Percentiles rank a stretch among this genome's conserved stretches.
Evolutionary conservation across 1,140 invertebrate species (phyloP).

Genomic region (Portunus trituberculatus): DNA sequence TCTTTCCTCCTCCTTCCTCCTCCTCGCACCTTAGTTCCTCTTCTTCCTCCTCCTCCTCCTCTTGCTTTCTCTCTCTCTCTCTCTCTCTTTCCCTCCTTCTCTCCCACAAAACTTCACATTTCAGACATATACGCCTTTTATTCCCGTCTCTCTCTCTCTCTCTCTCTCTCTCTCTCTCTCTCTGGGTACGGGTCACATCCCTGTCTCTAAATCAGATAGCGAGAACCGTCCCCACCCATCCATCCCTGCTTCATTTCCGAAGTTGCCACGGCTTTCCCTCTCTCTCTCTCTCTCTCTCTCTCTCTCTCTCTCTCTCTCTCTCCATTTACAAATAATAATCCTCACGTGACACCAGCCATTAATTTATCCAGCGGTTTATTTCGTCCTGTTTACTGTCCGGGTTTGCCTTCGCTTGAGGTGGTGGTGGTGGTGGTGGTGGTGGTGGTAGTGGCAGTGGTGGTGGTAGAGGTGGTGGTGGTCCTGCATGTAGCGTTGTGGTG

Average conservation of each 20-base stretch:
- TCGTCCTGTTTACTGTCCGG: no score
- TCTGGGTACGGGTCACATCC: background rate
- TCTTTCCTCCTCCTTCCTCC: background rate
- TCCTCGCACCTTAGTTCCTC: background rate
- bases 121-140: background rate
- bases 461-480: background rate
- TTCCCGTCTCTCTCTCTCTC: background rate
- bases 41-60: background rate
- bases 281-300: slow-evolving; percentile 47
- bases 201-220: slow-evolving; percentile 21
- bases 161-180: slow-evolving; percentile 44
- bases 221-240: background rate
- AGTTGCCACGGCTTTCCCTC: background rate
- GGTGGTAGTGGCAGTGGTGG: background rate
- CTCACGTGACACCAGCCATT: background rate
- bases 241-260: slow-evolving; percentile 37
- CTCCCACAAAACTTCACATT: background rate
- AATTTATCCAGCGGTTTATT: background rate
- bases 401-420: background rate
- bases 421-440: background rate
- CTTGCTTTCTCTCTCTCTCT: background rate
- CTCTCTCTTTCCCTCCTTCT: background rate
- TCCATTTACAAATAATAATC: slow-evolving; percentile 6
- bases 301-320: slow-evolving; percentile 43
- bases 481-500: no score